Evolutionary conservation across 1,140 invertebrate species (phyloP).

Genomic region (Lineus longissimus): DNA sequence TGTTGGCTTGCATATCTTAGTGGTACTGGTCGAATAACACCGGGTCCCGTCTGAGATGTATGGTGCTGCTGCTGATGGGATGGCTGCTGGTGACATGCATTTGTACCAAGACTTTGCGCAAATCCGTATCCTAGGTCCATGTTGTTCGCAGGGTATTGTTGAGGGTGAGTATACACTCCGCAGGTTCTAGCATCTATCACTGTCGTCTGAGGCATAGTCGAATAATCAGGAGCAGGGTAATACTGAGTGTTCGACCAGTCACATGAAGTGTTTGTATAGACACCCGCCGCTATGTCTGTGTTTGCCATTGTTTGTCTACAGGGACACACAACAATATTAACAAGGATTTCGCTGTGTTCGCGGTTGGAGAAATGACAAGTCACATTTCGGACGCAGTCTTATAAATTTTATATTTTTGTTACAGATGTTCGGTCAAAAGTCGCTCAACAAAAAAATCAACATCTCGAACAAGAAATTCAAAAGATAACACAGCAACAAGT

Average conservation of each 20-base stretch:
- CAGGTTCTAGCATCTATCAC: neutral
- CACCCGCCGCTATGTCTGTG: neutral
- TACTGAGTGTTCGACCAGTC: slow-evolving; percentile 5
- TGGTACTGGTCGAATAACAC: neutral
- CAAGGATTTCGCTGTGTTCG: neutral
- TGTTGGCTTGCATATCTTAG: neutral
- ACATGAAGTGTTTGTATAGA: neutral
- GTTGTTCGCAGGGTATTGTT: neutral
- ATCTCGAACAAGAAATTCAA: no score
- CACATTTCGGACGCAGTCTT: neutral
- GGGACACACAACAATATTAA: neutral
- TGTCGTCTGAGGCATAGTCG: neutral
- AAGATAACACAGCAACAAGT: no score
- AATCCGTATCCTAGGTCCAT: neutral
- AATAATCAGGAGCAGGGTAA: neutral
- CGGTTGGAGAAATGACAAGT: neutral
- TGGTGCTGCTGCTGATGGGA: neutral
- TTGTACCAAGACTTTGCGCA: neutral
- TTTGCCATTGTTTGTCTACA: slow-evolving; percentile 7
- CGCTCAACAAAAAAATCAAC: neutral
- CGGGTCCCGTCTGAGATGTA: no score
- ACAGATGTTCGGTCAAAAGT: neutral
- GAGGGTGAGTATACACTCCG: neutral
- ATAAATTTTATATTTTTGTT: neutral
- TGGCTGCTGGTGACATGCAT: neutral